A percentile compares a stretch with the other conserved stretches of the same genome.
These are phyloP conservation scores for Aricia artaxerxes DNA, from an alignment of 2,888 invertebrate genomes.

Conservation along the genomic window DNA sequence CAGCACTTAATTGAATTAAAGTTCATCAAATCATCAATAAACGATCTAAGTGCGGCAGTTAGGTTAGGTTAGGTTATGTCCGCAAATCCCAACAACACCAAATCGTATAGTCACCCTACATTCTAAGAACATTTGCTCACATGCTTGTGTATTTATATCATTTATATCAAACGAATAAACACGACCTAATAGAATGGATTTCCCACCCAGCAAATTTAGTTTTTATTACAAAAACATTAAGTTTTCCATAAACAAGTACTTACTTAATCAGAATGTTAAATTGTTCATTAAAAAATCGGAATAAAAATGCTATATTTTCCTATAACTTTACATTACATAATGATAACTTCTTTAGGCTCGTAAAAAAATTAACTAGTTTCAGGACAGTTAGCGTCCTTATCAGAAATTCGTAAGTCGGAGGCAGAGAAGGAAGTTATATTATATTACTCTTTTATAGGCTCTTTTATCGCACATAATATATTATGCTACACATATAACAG, in stretches of 20 bases:
- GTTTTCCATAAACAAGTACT: slow-evolving; percentile 17
- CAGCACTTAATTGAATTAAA: too few relatives aligned
- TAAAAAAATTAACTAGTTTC: too few relatives aligned
- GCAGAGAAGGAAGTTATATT: too few relatives aligned
- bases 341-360: too few relatives aligned
- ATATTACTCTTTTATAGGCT: too few relatives aligned
- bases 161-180: slow-evolving; percentile 12
- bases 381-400: too few relatives aligned
- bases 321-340: too few relatives aligned
- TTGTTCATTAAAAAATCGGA: neutral
- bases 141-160: slow-evolving; percentile 30
- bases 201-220: slow-evolving; percentile 33
- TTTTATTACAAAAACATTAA: slow-evolving; percentile 8
- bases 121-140: slow-evolving; percentile 31
- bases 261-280: neutral
- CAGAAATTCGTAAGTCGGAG: too few relatives aligned
- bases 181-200: slow-evolving; percentile 36
- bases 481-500: too few relatives aligned
- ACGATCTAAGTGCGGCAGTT: too few relatives aligned
- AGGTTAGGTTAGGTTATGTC: neutral
- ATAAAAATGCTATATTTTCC: neutral
- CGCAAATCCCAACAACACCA: neutral
- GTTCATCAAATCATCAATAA: too few relatives aligned
- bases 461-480: too few relatives aligned
- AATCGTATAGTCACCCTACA: neutral